Evolutionary conservation across 2,113 vertebrate species (phyloP).

Genomic region (Lagopus muta): DNA sequence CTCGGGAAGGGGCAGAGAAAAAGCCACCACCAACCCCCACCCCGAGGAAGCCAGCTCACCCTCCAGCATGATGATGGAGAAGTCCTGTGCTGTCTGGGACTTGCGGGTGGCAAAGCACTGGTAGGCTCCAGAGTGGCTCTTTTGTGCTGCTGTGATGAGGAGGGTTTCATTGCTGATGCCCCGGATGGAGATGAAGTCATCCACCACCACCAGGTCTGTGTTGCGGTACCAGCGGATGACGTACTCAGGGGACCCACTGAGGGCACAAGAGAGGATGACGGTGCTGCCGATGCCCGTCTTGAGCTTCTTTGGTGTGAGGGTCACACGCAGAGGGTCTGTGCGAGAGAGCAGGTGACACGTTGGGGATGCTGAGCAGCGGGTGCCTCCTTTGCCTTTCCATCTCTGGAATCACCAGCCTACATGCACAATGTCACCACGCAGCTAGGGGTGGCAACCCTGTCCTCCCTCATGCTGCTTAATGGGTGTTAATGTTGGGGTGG

Average conservation of each 20-base stretch:
- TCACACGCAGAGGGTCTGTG: constrained; percentile 94
- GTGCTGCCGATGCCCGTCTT: constrained; percentile 98
- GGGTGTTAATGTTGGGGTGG: accelerated
- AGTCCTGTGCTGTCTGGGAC: constrained; percentile 94
- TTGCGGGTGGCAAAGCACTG: constrained; percentile 97
- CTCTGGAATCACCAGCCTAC: background rate
- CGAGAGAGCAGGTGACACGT: background rate
- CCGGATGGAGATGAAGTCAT: constrained; percentile 95
- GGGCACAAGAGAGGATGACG: constrained; percentile 94
- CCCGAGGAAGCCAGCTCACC: constrained; percentile 74
- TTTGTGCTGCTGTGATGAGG: constrained; percentile 94
- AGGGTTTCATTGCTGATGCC: constrained; percentile 96
- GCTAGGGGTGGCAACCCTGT: constrained; percentile 54
- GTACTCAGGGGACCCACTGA: constrained; percentile 94
- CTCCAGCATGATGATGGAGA: constrained; percentile 94
- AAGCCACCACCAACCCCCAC: background rate
- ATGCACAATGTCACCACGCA: constrained; percentile 76
- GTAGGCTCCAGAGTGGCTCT: constrained; percentile 96
- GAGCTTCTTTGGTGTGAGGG: constrained; percentile 97
- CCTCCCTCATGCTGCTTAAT: background rate
- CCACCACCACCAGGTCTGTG: constrained; percentile 89
- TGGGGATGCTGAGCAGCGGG: accelerated
- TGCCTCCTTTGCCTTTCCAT: background rate
- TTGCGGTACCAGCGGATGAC: constrained; percentile 95
- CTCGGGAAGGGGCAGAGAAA: background rate